phyloP scores from a whole-genome alignment of 2,888 invertebrate species.

The Dascillus cervinus region DNA sequence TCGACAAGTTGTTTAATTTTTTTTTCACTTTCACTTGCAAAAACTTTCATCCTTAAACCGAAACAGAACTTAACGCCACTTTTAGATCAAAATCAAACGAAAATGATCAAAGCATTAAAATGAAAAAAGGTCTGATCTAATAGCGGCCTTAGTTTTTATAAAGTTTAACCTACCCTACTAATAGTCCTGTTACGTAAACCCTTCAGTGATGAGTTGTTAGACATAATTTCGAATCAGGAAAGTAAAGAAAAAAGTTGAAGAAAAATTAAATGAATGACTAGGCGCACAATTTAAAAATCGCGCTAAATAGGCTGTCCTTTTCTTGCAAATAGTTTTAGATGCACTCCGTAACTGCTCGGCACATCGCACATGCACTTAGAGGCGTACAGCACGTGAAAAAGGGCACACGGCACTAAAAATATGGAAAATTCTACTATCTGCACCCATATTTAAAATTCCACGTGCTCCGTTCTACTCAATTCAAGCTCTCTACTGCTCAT shows the following conservation, averaged over 20 bases:
- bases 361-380: constrained; percentile 11
- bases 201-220: constrained; percentile 37
- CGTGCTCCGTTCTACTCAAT: constrained; percentile 16
- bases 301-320: constrained; percentile 10
- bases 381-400: constrained; percentile 4
- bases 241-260: too few species aligned
- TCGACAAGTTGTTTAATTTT: too few species aligned
- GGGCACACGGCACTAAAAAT: constrained; percentile 6
- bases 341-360: constrained; percentile 12
- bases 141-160: too few species aligned
- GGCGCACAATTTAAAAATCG: constrained; percentile 14
- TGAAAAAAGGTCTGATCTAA: too few species aligned
- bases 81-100: too few species aligned
- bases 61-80: too few species aligned
- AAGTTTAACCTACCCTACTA: constrained; percentile 31
- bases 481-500: constrained; percentile 20
- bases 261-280: constrained; percentile 6
- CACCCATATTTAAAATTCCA: constrained; percentile 19
- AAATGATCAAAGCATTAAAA: too few species aligned
- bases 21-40: too few species aligned
- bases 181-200: constrained; percentile 28
- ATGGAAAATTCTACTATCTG: constrained; percentile 4
- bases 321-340: constrained; percentile 14
- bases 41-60: too few species aligned
- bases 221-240: constrained; percentile 24